Evolutionary conservation across 2,797 vertebrate species (phyloP).

Genomic region (Ara ararauna): DNA sequence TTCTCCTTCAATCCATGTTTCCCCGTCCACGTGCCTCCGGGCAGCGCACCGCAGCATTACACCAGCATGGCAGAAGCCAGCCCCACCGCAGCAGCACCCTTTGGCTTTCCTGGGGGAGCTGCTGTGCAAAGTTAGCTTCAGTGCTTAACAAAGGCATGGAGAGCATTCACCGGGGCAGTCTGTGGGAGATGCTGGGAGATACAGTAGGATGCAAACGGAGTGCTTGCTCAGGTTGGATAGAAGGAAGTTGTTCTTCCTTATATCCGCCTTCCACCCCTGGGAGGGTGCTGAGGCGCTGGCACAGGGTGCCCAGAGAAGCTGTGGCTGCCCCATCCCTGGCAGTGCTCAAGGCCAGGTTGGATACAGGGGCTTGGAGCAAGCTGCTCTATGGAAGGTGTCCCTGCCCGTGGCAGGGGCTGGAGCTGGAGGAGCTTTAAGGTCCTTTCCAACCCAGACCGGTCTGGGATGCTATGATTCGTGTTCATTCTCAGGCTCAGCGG

Average conservation of each 20-base stretch:
- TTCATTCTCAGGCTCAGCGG: background rate
- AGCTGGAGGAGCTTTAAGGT: background rate
- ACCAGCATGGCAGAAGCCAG: background rate
- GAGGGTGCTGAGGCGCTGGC: background rate
- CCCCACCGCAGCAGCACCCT: background rate
- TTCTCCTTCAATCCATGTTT: accelerated
- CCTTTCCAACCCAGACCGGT: background rate
- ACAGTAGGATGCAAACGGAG: accelerated
- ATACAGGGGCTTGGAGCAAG: too few relatives aligned
- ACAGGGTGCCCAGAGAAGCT: too few relatives aligned
- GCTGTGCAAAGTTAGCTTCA: background rate
- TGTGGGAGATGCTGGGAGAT: background rate
- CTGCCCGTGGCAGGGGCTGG: too few relatives aligned
- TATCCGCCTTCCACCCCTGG: background rate
- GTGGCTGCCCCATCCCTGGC: too few relatives aligned
- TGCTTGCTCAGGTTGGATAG: background rate
- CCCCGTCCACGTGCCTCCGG: accelerated
- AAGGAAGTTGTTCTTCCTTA: background rate
- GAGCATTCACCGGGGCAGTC: accelerated
- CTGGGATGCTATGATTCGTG: background rate
- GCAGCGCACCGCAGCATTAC: accelerated
- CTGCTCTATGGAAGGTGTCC: too few relatives aligned
- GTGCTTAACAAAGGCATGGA: accelerated
- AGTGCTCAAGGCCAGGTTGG: too few relatives aligned
- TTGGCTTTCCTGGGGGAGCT: accelerated